Base-by-base conservation (phyloP, 2,888 invertebrate genomes). In the Furcula furcula region DNA sequence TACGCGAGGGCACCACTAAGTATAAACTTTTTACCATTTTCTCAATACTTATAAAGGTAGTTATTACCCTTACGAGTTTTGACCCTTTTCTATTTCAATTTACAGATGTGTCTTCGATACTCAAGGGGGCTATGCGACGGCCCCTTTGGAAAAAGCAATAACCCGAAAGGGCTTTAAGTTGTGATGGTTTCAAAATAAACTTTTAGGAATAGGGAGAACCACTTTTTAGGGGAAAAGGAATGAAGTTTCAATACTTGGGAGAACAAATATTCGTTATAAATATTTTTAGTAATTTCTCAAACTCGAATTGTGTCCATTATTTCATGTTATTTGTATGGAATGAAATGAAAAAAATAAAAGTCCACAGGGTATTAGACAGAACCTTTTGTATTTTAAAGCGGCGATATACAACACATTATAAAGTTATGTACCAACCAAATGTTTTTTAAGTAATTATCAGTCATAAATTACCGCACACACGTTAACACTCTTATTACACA, bases 21-120 rank as follows among this genome's bases (percentile, higher is more conserved):
- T n/a, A n/a, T n/a, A n/a, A n/a, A n/a, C 7, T 12, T 13, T 13
- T n/a, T 2, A 53, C 61, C 65, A 57, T 61, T n/a, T n/a, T 62
- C 63, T 53, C 56, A 65, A 70, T 74, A 67, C 67, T 70, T 74
- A 69, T 68, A n/a, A n/a, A n/a, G n/a, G n/a, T n/a, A 70, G 71
- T 71, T 74, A 70, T 73, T 68, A 54, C 71, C 55, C 66, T 67
- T 71, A 68, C 67, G 69, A 76, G 68, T 72, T 73, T 70, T 65
- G 68, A 72, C 77, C 79, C 76, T 75, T 75, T 77, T 79, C 77
- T 60, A 73, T 80, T 79, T 79, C 79, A 80, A 77, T 79, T 79
- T 79, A 72, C 68, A 71, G 67, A 78, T 78, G 72, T 74, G 73
- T 75, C 75, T 73, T 66, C 66, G 59, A 70, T 76, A 67, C 76